phyloP scores from a whole-genome alignment of 1,140 invertebrate genomes.

The Daktulosphaira vitifoliae region DNA sequence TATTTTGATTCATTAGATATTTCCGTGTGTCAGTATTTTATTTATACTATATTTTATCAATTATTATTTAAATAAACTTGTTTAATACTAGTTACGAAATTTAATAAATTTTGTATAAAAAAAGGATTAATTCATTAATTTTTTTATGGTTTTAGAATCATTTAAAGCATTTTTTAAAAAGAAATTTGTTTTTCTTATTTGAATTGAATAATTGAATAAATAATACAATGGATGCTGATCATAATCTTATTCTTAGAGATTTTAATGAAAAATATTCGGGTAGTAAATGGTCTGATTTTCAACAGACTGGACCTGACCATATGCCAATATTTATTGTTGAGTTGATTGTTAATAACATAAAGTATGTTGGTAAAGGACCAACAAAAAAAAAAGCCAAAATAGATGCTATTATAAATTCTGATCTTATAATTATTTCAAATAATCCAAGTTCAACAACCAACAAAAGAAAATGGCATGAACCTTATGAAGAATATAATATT shows the following conservation, averaged over 20 bases:
- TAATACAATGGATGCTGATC: too few relatives aligned
- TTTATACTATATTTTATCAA: too few relatives aligned
- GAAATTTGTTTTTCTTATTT: too few relatives aligned
- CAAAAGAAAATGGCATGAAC: not conserved
- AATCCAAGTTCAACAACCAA: not conserved
- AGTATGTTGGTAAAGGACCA: not conserved
- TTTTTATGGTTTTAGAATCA: too few relatives aligned
- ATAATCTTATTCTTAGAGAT: not conserved
- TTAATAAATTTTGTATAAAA: too few relatives aligned
- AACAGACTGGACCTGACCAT: constrained; percentile 1
- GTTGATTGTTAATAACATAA: not conserved
- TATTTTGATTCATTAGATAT: too few relatives aligned
- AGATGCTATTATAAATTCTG: not conserved
- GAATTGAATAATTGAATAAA: too few relatives aligned
- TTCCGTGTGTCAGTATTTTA: too few relatives aligned
- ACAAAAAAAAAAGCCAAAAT: constrained; percentile 28
- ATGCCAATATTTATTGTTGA: not conserved
- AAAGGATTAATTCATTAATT: too few relatives aligned
- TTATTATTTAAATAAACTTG: too few relatives aligned
- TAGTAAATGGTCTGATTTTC: not conserved
- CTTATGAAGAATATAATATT: not conserved
- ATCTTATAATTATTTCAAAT: not conserved
- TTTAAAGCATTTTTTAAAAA: too few relatives aligned
- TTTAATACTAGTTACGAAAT: too few relatives aligned
- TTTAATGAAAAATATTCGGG: constrained; percentile 1